phyloP scores from a whole-genome alignment of 1,140 invertebrate genomes.

The Halictus rubicundus region DNA sequence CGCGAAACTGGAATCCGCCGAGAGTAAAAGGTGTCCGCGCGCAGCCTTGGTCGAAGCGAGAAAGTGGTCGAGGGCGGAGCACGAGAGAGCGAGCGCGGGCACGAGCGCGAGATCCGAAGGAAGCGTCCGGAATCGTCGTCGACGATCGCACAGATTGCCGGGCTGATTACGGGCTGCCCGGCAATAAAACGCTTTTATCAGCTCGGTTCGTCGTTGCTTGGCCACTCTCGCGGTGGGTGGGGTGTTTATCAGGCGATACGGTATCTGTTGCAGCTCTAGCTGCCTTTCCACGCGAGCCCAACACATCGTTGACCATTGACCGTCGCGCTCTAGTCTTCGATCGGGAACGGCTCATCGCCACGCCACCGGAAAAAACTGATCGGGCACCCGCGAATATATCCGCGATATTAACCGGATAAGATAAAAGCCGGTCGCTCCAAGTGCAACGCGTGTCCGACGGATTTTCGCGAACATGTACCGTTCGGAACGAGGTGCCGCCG shows the following conservation, averaged over 20 bases:
- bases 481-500: no score
- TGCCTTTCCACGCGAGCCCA: constrained; percentile 37
- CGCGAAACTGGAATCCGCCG: constrained; percentile 38
- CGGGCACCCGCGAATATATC: neutral
- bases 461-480: no score
- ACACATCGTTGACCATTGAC: constrained; percentile 15
- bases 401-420: constrained; percentile 3
- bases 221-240: constrained; percentile 23
- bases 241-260: constrained; percentile 65
- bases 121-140: constrained; percentile 1
- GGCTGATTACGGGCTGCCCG: constrained; percentile 9
- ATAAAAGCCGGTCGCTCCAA: neutral
- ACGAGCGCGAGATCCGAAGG: no score
- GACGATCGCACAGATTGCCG: constrained; percentile 23
- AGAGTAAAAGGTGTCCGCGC: constrained; percentile 46
- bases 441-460: neutral
- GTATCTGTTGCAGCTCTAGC: constrained; percentile 48
- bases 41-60: constrained; percentile 3
- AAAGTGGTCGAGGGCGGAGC: neutral
- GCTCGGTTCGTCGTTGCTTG: neutral
- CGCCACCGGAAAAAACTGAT: neutral
- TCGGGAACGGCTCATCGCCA: neutral
- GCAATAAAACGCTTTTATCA: constrained; percentile 48
- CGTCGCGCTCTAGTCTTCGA: constrained; percentile 1
- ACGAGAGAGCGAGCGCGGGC: no score